Base-by-base conservation (phyloP, 2,797 vertebrate genomes). In the Sylvia borin region DNA sequence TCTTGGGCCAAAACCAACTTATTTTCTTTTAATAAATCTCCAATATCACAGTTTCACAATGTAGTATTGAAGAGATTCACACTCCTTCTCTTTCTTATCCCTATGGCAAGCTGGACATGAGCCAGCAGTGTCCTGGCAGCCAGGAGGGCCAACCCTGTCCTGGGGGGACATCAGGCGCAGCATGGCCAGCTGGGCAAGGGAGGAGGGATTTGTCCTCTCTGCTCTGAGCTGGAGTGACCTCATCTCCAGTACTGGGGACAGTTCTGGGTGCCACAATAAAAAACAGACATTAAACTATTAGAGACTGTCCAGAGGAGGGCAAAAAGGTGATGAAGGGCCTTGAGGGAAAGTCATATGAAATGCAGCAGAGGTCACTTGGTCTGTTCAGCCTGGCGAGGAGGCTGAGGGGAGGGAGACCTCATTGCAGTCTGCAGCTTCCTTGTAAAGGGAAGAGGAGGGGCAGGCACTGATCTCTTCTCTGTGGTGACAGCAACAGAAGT, bases 211-310 rank as follows among this genome's bases (percentile, higher is more conserved):
- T 80, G 85, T 74, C 47, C 47, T 1, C 10, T 74, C 31, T 66
- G 31, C 45, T 60, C 26, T 81, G 70, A 3, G 0, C 34, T 81
- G 62, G 54, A 18, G 34, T 3, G 0, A 31, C 42, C 70, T 54
- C 34, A 42, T 31, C 34, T 61, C 6, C 2, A 74, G 42, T 4
- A 18, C 54, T 81, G 48, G 27, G 40, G 34, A 6, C 47, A 54
- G 27, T 0, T 36, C 1, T 29, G 42, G 26, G 19, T 20, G 51
- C 1, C 19, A 64, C 11, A 3, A 2, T 4, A 3, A 1, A 7
- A 32, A 2, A 40, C 5, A 24, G 5, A 8, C 0, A 62, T 6
- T 2, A 3, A 62, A 6, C 3, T 43, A 2, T 12, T 10, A 0
- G 6, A 67, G 25, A 19, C 25, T 9, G 10, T 36, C 31, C 34